Evolutionary conservation across 2,888 invertebrate species (phyloP).

Genomic region (Lasioglossum figueresi): DNA sequence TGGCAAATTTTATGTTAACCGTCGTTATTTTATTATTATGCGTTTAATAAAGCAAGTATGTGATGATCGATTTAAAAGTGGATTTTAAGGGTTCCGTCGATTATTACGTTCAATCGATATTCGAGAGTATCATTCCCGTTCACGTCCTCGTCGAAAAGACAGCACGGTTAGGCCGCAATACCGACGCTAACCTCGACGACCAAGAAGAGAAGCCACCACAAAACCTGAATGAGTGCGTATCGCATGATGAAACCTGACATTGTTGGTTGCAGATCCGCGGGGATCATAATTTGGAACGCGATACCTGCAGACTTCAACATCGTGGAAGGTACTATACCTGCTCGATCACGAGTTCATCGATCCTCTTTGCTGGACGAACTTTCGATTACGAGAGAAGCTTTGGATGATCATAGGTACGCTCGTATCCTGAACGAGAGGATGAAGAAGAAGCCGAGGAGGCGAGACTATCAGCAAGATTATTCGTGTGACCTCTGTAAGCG

Average conservation of each 20-base stretch:
- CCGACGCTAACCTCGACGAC: neutral
- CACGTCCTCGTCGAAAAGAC: neutral
- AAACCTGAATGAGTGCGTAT: constrained; percentile 26
- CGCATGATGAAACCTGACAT: constrained; percentile 49
- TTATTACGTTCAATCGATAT: constrained; percentile 25
- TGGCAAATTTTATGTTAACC: constrained; percentile 47
- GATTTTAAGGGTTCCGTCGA: neutral
- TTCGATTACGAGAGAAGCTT: neutral
- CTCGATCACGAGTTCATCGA: neutral
- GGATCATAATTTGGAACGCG: constrained; percentile 14
- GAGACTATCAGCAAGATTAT: neutral
- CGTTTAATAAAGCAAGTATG: constrained; percentile 64
- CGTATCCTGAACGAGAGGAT: neutral
- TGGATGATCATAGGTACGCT: neutral
- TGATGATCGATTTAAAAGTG: constrained; percentile 9
- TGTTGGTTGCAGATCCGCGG: constrained; percentile 58
- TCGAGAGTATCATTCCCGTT: constrained; percentile 23
- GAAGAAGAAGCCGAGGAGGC: neutral
- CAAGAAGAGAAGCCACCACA: constrained; percentile 14
- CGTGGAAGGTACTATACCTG: neutral
- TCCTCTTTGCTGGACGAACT: neutral
- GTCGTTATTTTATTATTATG: constrained; percentile 57
- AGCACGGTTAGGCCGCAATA: neutral
- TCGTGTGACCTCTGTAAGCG: constrained; percentile 29
- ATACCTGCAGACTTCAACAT: neutral